These are phyloP conservation scores for Tylochromis polylepis DNA, from an alignment of 2,113 vertebrate species.

Conservation along the genomic window DNA sequence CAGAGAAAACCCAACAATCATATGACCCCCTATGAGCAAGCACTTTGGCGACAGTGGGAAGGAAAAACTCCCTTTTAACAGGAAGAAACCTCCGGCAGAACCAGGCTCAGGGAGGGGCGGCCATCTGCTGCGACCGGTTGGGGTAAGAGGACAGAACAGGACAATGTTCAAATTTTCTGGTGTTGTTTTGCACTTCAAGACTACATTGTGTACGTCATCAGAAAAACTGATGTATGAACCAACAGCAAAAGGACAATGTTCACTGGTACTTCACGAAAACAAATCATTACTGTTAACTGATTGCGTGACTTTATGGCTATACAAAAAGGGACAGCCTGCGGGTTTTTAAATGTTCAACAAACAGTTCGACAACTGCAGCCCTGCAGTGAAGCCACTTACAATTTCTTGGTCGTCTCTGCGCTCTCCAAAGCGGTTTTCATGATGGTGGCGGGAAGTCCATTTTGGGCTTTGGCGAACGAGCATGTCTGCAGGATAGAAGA, in stretches of 20 bases:
- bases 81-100: no score
- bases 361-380: background rate
- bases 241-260: background rate
- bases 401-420: constrained; percentile 72
- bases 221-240: background rate
- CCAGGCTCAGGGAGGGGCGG: no score
- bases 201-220: background rate
- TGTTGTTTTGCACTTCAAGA: background rate
- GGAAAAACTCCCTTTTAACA: no score
- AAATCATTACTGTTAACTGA: background rate
- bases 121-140: no score
- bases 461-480: constrained; percentile 58
- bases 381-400: constrained; percentile 70
- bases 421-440: constrained; percentile 77
- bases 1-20: no score
- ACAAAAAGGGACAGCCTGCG: no score
- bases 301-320: no score
- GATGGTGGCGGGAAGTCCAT: constrained; percentile 73
- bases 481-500: constrained; percentile 60
- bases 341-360: background rate
- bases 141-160: no score
- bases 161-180: background rate
- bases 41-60: no score
- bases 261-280: background rate
- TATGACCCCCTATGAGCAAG: no score